Base-by-base conservation (phyloP, 2,888 invertebrate genomes). In the Pediacus dermestoides region DNA sequence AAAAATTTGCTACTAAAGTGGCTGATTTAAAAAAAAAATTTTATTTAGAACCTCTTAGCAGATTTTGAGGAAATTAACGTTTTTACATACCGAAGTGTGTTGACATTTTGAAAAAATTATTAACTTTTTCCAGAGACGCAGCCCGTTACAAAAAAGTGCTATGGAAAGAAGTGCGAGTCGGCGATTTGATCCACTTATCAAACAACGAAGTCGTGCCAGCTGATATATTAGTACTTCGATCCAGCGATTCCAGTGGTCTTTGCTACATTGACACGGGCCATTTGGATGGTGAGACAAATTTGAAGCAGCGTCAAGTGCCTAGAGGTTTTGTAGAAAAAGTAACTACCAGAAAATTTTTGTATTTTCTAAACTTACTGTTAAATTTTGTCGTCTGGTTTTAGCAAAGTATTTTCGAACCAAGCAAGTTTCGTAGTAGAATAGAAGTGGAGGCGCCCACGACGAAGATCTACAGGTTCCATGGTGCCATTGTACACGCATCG, bases 171-270 rank as follows among this genome's bases (percentile, higher is more conserved):
- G 78, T 97, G 37, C 77, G 85, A 44, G 94, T 94, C 16, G 96
- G 96, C 2, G 96, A 96, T 70, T 75, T 96, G 55, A 85, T 97
- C 31, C 95, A 95, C 71, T 74, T 97, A 57, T 92, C 93, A 28
- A 94, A 94, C 75, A 93, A 96, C 74, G 95, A 96, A 74, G 80
- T 90, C 36, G 90, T 97, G 48, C 96, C 96, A 16, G 96, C 97
- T 0, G 97, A 97, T 70, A 85, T 97, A 63, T 75, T 97, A 43
- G 72, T 97, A 39, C 74, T 96, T 44, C 80, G 86, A 57, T 88
- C 91, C 38, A 91, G 92, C 58, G 93, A 91, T 71, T 78, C 85
- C 4, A 78, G 85, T 61, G 95, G 95, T 25, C 75, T 88, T 40
- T 94, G 93, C 65, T 94, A 90, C 71, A 82, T 96, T 51, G 96